These are phyloP conservation scores for Trinectes maculatus DNA, from an alignment of 2,113 vertebrate genomes.

Conservation along the genomic window DNA sequence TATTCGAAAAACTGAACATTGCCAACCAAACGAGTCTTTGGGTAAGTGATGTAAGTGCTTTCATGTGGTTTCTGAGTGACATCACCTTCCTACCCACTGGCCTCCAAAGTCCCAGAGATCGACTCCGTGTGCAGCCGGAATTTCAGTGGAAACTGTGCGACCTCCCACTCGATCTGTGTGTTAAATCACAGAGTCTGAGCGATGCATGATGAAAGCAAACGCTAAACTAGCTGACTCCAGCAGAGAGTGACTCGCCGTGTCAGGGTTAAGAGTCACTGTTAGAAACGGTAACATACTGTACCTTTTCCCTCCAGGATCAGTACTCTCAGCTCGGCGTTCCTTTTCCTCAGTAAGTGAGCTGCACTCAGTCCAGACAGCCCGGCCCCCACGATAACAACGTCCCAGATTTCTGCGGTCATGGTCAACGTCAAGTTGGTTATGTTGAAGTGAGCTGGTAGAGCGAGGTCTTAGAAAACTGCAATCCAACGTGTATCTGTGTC, in stretches of 20 bases:
- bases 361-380: constrained; percentile 80
- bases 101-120: constrained; percentile 81
- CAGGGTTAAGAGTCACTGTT: not conserved
- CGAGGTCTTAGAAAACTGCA: constrained; percentile 6
- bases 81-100: constrained; percentile 83
- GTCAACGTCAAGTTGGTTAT: constrained; percentile 8
- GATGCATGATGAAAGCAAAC: constrained; percentile 5
- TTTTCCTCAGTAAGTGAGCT: constrained; percentile 70
- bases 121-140: constrained; percentile 71
- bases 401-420: constrained; percentile 75
- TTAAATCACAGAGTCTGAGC: too few species aligned
- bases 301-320: constrained; percentile 81
- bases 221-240: not conserved
- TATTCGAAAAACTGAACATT: too few species aligned
- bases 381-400: constrained; percentile 79
- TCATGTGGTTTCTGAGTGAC: not conserved
- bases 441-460: not conserved
- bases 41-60: not conserved
- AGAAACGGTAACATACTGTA: constrained; percentile 25
- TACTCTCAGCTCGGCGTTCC: constrained; percentile 60
- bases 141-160: constrained; percentile 66
- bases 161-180: constrained; percentile 83
- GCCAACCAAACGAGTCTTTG: too few species aligned
- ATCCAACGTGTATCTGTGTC: constrained; percentile 3
- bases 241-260: not conserved